Conservation (phyloP, 2,888 invertebrate species). For the Pyrrhosoma nymphula region DNA sequence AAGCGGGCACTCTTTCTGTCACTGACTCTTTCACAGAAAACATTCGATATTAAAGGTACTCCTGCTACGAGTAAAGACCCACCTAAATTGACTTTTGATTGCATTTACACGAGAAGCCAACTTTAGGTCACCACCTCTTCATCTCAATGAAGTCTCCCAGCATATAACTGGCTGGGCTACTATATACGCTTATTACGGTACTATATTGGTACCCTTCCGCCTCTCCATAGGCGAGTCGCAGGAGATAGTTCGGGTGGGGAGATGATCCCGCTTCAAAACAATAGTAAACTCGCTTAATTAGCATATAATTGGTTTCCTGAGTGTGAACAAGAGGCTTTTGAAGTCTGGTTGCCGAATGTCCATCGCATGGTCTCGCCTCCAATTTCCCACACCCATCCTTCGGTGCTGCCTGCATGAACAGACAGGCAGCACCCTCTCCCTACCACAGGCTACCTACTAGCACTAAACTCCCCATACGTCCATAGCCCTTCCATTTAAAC, state of each 20-base stretch:
- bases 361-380: neutral
- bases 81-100: neutral
- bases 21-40: no score
- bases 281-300: neutral
- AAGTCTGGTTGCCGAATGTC: neutral
- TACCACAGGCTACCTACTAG: neutral
- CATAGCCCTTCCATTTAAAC: neutral
- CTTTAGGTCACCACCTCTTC: neutral
- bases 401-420: no score
- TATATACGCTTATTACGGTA: no score
- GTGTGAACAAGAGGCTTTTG: neutral
- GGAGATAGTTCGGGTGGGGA: neutral
- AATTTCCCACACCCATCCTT: neutral
- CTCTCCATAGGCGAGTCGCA: neutral
- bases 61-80: neutral
- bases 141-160: neutral
- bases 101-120: neutral
- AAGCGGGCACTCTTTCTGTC: neutral
- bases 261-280: neutral
- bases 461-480: neutral
- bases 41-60: neutral
- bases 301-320: slow-evolving; percentile 15
- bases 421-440: neutral
- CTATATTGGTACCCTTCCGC: no score
- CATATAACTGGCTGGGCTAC: neutral